These are phyloP conservation scores for Fulica atra DNA, from an alignment of 2,113 vertebrate species.

Conservation along the genomic window DNA sequence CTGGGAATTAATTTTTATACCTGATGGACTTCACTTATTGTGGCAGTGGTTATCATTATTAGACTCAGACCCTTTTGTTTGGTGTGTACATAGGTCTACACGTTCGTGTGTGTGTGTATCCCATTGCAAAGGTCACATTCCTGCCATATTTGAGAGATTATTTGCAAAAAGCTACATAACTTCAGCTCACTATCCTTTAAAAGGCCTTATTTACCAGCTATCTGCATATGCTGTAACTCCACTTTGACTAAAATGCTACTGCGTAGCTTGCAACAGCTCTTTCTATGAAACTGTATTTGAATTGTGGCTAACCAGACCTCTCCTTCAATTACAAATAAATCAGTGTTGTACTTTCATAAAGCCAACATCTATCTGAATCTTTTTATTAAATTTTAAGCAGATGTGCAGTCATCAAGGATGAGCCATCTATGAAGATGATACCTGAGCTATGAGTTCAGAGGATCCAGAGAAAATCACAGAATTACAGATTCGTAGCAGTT, in stretches of 20 bases:
- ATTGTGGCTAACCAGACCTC: background rate
- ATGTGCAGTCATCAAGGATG: background rate
- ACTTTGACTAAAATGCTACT: background rate
- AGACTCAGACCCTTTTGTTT: background rate
- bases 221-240: background rate
- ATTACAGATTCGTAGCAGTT: too few relatives aligned
- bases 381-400: background rate
- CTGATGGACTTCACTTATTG: background rate
- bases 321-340: rapidly evolving
- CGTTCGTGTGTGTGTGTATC: background rate
- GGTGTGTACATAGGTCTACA: background rate
- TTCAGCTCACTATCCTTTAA: background rate
- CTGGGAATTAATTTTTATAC: background rate
- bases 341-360: background rate
- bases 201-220: background rate
- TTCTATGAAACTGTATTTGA: background rate
- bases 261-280: background rate
- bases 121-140: background rate
- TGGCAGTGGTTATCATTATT: background rate
- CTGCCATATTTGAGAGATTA: background rate
- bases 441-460: background rate
- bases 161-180: background rate
- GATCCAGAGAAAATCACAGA: background rate
- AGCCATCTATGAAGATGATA: background rate
- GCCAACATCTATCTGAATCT: background rate